Evolutionary conservation across 2,888 invertebrate species (phyloP).

Genomic region (Mayetiola destructor): DNA sequence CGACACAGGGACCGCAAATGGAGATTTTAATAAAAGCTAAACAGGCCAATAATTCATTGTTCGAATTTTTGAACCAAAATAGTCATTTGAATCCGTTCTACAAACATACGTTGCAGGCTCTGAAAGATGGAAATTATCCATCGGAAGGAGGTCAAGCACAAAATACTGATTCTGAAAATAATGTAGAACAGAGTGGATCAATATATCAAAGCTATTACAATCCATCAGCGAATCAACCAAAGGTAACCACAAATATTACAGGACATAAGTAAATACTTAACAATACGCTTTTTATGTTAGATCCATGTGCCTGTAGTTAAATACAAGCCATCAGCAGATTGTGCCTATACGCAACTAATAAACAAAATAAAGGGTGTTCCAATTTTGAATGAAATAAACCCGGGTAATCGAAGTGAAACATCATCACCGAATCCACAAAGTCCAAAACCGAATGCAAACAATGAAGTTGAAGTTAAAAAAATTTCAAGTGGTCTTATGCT

Average conservation of each 20-base stretch:
- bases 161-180: not conserved
- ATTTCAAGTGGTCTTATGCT: slow-evolving; percentile 36
- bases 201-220: slow-evolving; percentile 9
- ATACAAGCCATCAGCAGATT: slow-evolving; percentile 72
- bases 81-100: slow-evolving; percentile 79
- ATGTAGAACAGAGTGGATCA: not conserved
- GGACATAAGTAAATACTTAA: no score
- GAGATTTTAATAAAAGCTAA: slow-evolving; percentile 97
- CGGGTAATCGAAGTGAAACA: not conserved
- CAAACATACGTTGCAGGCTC: slow-evolving; percentile 54
- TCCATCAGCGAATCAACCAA: not conserved
- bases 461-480: slow-evolving; percentile 28
- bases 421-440: not conserved
- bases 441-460: not conserved
- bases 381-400: slow-evolving; percentile 21
- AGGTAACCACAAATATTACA: not conserved
- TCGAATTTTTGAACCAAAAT: slow-evolving; percentile 81
- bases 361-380: slow-evolving; percentile 67
- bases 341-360: slow-evolving; percentile 75
- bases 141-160: slow-evolving; percentile 16
- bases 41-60: slow-evolving; percentile 84
- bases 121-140: slow-evolving; percentile 50
- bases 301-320: slow-evolving; percentile 44
- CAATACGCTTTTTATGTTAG: no score
- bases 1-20: slow-evolving; percentile 90